Evolutionary conservation across 2,888 invertebrate genomes (phyloP).

Genomic region (Teleiodes luculella): DNA sequence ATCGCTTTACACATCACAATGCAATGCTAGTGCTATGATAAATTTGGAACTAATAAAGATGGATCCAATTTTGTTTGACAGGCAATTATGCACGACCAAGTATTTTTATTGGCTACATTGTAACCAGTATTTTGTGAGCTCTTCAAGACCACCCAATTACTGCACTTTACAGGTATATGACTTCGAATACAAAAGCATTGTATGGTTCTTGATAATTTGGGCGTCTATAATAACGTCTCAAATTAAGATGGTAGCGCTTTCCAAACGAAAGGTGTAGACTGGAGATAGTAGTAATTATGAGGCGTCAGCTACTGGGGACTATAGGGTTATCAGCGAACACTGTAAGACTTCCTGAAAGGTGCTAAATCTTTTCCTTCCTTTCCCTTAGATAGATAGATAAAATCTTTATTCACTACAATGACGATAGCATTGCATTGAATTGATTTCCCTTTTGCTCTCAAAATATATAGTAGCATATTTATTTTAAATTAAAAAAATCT

Average conservation of each 20-base stretch:
- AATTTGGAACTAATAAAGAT: constrained; percentile 17
- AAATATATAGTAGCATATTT: too few relatives aligned
- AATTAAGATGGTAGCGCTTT: constrained; percentile 70
- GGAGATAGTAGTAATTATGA: constrained; percentile 67
- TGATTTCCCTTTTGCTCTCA: too few relatives aligned
- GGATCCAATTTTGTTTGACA: constrained; percentile 26
- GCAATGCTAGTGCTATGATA: not conserved
- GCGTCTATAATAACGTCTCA: constrained; percentile 51
- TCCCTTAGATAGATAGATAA: too few relatives aligned
- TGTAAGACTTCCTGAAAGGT: too few relatives aligned
- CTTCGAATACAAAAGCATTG: constrained; percentile 14
- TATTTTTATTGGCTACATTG: constrained; percentile 27
- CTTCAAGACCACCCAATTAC: constrained; percentile 13
- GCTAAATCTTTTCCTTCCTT: too few relatives aligned
- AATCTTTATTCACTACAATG: too few relatives aligned
- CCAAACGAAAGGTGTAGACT: constrained; percentile 73
- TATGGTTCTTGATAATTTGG: constrained; percentile 41
- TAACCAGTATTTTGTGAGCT: constrained; percentile 37
- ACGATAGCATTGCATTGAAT: too few relatives aligned
- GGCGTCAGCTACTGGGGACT: constrained; percentile 41
- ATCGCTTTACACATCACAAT: constrained; percentile 14
- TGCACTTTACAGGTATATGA: constrained; percentile 3
- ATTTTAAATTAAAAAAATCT: too few relatives aligned
- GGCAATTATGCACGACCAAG: constrained; percentile 17
- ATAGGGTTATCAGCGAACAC: not conserved